phyloP scores from a whole-genome alignment of 2,888 invertebrate species.

The Erynnis tages region DNA sequence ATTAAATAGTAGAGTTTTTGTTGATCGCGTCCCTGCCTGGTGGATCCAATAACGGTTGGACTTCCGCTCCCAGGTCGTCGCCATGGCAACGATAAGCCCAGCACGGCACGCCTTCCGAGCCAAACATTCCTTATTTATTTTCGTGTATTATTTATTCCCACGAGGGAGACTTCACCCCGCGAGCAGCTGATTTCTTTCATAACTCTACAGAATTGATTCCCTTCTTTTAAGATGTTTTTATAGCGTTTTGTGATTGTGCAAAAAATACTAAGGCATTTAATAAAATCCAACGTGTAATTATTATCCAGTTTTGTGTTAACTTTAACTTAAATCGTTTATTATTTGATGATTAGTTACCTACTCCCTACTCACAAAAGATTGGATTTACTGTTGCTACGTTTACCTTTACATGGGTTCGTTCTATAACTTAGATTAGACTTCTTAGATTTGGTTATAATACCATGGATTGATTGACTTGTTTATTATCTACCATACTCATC shows the following conservation, averaged over 20 bases:
- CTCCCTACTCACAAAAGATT: too few species aligned
- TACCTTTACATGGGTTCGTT: too few species aligned
- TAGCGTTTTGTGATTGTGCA: not conserved
- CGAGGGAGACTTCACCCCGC: conserved; percentile 42
- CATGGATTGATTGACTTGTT: too few species aligned
- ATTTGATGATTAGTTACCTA: too few species aligned
- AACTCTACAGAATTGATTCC: conserved; percentile 34
- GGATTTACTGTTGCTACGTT: too few species aligned
- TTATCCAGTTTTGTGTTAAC: too few species aligned
- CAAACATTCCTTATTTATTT: conserved; percentile 46
- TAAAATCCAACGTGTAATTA: too few species aligned
- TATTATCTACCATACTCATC: too few species aligned
- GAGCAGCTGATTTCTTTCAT: conserved; percentile 70
- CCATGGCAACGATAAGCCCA: conserved; percentile 48
- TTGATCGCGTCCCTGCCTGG: conserved; percentile 33
- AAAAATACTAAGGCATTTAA: not conserved
- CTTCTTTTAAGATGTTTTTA: conserved; percentile 28
- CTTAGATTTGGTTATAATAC: too few species aligned
- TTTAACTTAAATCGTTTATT: too few species aligned
- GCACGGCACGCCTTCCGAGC: conserved; percentile 38
- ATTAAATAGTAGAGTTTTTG: conserved; percentile 36
- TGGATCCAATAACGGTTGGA: conserved; percentile 39
- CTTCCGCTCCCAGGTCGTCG: conserved; percentile 54
- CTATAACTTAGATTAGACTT: too few species aligned
- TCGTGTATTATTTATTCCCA: conserved; percentile 46